A percentile compares a stretch with the other conserved stretches of the same genome.
phyloP scores from a whole-genome alignment of 2,888 invertebrate species.

The Cryptocephalus primarius region DNA sequence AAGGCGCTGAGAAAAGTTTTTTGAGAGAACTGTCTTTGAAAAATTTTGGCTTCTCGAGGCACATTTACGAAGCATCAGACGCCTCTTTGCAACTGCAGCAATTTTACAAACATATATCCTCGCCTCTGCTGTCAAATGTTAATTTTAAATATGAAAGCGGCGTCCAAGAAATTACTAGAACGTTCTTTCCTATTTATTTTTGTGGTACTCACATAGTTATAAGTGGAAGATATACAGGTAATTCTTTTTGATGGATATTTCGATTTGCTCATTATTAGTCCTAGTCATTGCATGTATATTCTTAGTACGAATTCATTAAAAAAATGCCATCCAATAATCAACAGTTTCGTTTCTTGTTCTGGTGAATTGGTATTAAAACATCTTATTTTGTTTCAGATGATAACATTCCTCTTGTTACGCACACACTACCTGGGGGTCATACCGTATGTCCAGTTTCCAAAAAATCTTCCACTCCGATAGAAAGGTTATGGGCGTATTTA shows the following conservation, averaged over 20 bases:
- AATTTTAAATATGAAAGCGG: slow-evolving; percentile 50
- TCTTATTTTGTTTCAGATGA: no score
- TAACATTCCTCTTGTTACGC: background rate
- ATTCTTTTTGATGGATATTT: no score
- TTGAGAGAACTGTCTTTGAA: slow-evolving; percentile 50
- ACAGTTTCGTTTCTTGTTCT: no score
- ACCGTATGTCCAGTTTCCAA: slow-evolving; percentile 14
- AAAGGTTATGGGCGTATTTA: slow-evolving; percentile 50
- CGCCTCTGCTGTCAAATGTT: slow-evolving; percentile 52
- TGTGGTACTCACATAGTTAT: slow-evolving; percentile 52
- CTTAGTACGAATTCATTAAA: no score
- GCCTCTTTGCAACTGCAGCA: slow-evolving; percentile 51
- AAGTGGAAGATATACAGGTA: slow-evolving; percentile 36
- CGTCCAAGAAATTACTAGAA: slow-evolving; percentile 41
- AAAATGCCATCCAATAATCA: no score
- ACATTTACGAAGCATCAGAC: slow-evolving; percentile 58
- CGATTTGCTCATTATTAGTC: no score
- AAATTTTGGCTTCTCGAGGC: slow-evolving; percentile 53
- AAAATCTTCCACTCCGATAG: slow-evolving; percentile 19
- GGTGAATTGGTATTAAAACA: no score
- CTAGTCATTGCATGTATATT: no score
- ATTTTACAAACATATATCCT: slow-evolving; percentile 55
- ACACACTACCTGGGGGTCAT: background rate
- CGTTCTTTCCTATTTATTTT: slow-evolving; percentile 47
- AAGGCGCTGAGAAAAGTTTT: slow-evolving; percentile 51